phyloP scores from a whole-genome alignment of 2,113 vertebrate genomes.

The Glareola pratincola region DNA sequence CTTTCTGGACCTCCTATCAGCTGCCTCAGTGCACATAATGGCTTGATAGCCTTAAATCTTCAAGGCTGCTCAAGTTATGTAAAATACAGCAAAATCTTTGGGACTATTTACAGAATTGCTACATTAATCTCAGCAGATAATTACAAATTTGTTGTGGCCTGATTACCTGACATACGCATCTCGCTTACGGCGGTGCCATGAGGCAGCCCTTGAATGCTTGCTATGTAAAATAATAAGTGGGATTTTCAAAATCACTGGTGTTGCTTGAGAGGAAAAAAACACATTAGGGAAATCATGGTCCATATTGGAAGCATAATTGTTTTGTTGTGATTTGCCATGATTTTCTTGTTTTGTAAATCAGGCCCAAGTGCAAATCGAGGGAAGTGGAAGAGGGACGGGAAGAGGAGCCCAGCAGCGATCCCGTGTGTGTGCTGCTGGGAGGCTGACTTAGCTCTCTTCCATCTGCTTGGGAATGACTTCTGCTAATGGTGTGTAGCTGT shows the following conservation, averaged over 20 bases:
- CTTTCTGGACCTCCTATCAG: background rate
- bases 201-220: background rate
- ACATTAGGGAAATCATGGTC: background rate
- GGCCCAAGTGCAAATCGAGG: background rate
- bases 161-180: background rate
- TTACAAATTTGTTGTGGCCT: background rate
- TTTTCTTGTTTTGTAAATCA: background rate
- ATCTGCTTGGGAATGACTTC: background rate
- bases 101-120: background rate
- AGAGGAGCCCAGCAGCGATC: background rate
- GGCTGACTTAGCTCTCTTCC: accelerated
- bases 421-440: accelerated
- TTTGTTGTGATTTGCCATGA: background rate
- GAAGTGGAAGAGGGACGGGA: background rate
- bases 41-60: background rate
- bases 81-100: background rate
- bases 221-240: background rate
- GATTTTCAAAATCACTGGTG: background rate
- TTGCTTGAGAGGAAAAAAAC: background rate
- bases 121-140: background rate
- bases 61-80: background rate
- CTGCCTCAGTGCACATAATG: background rate
- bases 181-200: background rate
- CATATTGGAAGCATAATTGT: background rate
- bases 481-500: background rate